These are phyloP conservation scores for Phoxinus phoxinus DNA, from an alignment of 2,113 vertebrate species.

Conservation along the genomic window DNA sequence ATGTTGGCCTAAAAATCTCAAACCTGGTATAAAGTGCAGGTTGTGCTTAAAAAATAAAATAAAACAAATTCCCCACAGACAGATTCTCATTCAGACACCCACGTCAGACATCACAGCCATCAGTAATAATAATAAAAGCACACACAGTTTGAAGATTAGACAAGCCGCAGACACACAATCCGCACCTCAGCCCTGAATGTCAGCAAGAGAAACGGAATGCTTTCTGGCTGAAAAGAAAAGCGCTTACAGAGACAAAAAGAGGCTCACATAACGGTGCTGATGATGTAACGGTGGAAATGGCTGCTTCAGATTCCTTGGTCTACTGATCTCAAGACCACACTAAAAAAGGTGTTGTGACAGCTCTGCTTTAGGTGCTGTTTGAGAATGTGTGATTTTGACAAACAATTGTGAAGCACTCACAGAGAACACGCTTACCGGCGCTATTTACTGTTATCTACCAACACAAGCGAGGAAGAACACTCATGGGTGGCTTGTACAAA, in stretches of 20 bases:
- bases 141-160: constrained; percentile 25
- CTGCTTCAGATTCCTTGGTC: constrained; percentile 19
- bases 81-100: constrained; percentile 5
- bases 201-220: constrained; percentile 1
- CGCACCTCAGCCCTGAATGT: constrained; percentile 26
- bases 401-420: constrained; percentile 10
- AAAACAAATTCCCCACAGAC: not conserved
- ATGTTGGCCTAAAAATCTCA: not conserved
- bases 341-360: constrained; percentile 4
- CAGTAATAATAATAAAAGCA: constrained; percentile 22
- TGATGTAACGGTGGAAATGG: constrained; percentile 26
- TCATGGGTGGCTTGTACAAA: not conserved
- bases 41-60: not conserved
- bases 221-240: constrained; percentile 20
- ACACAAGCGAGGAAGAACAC: not conserved
- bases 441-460: not conserved
- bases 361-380: constrained; percentile 1
- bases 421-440: not conserved
- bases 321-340: constrained; percentile 5
- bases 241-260: constrained; percentile 20
- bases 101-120: not conserved
- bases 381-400: constrained; percentile 23
- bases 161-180: constrained; percentile 23
- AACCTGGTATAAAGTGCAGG: not conserved
- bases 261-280: not conserved